phyloP scores from a whole-genome alignment of 2,113 vertebrate species.

The Bubo blakistoni region DNA sequence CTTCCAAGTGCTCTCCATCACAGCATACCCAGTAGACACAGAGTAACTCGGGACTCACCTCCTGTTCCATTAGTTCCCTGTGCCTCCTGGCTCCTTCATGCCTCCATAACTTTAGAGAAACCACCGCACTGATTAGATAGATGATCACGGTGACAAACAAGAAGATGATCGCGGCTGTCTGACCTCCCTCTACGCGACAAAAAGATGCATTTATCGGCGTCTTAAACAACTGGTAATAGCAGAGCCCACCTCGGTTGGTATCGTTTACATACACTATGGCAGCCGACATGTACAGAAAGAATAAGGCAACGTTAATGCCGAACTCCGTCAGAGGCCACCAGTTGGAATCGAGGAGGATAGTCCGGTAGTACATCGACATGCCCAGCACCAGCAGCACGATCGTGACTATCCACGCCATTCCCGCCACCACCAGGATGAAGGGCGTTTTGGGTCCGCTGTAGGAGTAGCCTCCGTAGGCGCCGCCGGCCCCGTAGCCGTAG shows the following conservation, averaged over 20 bases:
- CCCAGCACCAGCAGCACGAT: constrained; percentile 87
- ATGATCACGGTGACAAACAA: constrained; percentile 84
- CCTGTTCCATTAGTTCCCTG: constrained; percentile 72
- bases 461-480: constrained; percentile 70
- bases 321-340: constrained; percentile 97
- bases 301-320: constrained; percentile 82
- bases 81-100: constrained; percentile 85
- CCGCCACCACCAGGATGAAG: constrained; percentile 86
- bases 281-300: constrained; percentile 82
- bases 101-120: constrained; percentile 90
- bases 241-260: constrained; percentile 87
- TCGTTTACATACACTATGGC: constrained; percentile 89
- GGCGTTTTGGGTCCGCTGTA: constrained; percentile 91
- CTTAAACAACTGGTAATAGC: constrained; percentile 83
- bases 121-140: constrained; percentile 83
- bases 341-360: constrained; percentile 88
- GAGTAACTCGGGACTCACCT: constrained; percentile 67
- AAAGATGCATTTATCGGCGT: constrained; percentile 81
- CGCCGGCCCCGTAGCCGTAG: constrained; percentile 71
- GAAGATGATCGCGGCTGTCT: constrained; percentile 89
- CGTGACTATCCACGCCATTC: constrained; percentile 85
- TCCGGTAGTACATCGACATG: constrained; percentile 92
- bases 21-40: rapidly evolving
- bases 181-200: constrained; percentile 90
- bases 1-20: neutral